Conservation (phyloP, 2,888 invertebrate genomes). For the Arctia plantaginis region DNA sequence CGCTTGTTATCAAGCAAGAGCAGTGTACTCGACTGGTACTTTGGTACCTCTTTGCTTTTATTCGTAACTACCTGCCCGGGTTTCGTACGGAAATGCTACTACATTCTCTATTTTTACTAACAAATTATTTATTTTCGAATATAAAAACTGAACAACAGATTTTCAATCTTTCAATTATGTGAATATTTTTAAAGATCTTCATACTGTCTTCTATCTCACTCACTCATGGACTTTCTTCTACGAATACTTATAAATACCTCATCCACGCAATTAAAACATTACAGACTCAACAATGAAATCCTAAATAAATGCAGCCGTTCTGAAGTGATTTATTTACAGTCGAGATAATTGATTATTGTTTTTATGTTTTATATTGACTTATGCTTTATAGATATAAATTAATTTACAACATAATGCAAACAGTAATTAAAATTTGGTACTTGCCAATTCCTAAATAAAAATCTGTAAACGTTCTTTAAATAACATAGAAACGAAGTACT, state of each 20-base stretch:
- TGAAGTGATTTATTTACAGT: neutral
- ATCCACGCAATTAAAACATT: neutral
- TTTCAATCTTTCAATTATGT: neutral
- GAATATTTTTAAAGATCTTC: too few species aligned
- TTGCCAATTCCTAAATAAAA: neutral
- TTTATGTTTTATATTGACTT: neutral
- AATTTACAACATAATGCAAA: neutral
- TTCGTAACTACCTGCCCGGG: neutral
- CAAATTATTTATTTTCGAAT: neutral
- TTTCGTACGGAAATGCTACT: neutral
- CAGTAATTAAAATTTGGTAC: neutral
- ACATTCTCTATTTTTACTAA: neutral
- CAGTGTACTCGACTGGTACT: neutral
- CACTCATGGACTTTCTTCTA: neutral
- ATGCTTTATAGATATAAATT: neutral
- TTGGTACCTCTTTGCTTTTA: neutral
- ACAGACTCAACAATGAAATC: neutral
- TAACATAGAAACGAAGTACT: too few species aligned
- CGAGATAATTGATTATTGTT: neutral
- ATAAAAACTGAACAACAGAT: neutral
- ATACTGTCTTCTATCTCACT: neutral
- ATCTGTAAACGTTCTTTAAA: neutral
- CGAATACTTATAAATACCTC: neutral
- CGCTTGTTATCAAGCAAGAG: neutral
- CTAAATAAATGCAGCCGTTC: neutral